Evolutionary conservation across 2,797 vertebrate genomes (phyloP).

Genomic region (Mustela erminea): DNA sequence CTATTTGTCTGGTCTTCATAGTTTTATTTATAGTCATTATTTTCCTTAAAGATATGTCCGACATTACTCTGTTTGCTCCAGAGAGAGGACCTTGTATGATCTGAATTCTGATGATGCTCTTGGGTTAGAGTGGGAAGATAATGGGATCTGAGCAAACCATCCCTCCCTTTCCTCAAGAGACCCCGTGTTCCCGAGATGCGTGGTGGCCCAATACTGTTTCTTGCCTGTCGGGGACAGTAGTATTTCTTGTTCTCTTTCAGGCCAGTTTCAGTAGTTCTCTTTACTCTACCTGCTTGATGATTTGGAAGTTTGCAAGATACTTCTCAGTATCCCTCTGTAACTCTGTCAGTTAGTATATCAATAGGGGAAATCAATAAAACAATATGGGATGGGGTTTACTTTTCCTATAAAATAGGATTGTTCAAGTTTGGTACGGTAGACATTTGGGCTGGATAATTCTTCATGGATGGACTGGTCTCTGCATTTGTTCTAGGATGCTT

Average conservation of each 20-base stretch:
- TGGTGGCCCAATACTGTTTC: neutral
- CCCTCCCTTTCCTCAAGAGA: neutral
- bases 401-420: neutral
- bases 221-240: neutral
- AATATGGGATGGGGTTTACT: neutral
- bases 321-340: neutral
- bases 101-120: neutral
- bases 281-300: neutral
- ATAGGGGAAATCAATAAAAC: neutral
- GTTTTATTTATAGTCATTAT: neutral
- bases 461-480: neutral
- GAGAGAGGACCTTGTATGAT: neutral
- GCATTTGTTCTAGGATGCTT: accelerated
- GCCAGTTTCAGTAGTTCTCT: neutral
- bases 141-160: neutral
- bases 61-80: neutral
- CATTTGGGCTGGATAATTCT: neutral
- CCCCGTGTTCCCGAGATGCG: neutral
- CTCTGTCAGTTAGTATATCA: neutral
- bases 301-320: neutral
- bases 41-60: neutral
- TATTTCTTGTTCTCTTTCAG: neutral
- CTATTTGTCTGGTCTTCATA: neutral
- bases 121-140: neutral
- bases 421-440: accelerated